Percentiles rank a stretch among this genome's conserved stretches.
phyloP scores from a whole-genome alignment of 2,888 invertebrate species.

The Agrochola litura region DNA sequence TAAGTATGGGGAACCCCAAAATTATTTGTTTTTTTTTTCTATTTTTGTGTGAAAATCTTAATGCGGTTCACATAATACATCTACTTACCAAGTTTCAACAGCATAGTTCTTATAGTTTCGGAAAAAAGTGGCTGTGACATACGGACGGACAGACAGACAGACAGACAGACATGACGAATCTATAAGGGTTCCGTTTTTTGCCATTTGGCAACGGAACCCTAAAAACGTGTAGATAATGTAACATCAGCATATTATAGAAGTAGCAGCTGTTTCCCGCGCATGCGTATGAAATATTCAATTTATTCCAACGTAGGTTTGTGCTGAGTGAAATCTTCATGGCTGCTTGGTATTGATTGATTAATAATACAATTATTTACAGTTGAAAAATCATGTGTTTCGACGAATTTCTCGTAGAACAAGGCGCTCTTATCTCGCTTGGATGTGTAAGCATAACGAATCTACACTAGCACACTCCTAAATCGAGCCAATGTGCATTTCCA shows the following conservation, averaged over 20 bases:
- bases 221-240: conserved; percentile 25
- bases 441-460: not conserved
- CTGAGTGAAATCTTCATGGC: conserved; percentile 44
- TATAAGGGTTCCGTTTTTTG: no score
- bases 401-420: not conserved
- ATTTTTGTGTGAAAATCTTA: no score
- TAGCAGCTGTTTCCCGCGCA: conserved; percentile 32
- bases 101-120: no score
- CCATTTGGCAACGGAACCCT: no score
- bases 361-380: conserved; percentile 29
- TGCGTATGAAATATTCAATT: conserved; percentile 48
- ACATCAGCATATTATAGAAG: conserved; percentile 27
- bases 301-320: conserved; percentile 19
- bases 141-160: no score
- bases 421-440: not conserved
- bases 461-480: not conserved
- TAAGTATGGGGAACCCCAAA: no score
- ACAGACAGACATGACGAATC: no score
- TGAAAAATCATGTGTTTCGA: not conserved
- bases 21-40: no score
- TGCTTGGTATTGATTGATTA: conserved; percentile 31
- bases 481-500: not conserved
- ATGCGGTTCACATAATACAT: no score
- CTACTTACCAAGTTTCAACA: no score
- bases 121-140: no score